These are phyloP conservation scores for Himantopus leucocephalus DNA, from an alignment of 2,113 vertebrate genomes.

Conservation along the genomic window DNA sequence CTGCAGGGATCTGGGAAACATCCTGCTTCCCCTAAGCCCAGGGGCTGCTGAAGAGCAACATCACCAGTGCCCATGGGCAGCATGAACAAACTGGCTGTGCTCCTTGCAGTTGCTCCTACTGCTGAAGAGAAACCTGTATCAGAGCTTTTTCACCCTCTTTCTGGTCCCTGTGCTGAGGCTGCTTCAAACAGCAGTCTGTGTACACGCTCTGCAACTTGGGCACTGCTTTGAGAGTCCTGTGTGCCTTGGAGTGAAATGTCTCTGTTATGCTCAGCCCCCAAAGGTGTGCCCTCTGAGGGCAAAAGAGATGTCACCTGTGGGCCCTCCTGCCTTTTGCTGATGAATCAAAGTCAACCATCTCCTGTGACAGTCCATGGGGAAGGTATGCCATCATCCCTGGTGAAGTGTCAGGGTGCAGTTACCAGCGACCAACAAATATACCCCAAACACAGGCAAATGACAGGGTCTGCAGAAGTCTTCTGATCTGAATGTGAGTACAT, in stretches of 20 bases:
- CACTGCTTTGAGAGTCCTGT: background rate
- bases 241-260: background rate
- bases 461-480: background rate
- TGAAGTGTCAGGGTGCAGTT: fast-evolving
- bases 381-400: fast-evolving
- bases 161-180: background rate
- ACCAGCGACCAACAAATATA: background rate
- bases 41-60: background rate
- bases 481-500: background rate
- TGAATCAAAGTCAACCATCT: background rate
- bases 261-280: background rate
- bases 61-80: background rate
- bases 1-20: background rate
- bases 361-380: background rate
- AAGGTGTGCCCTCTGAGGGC: background rate
- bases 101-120: background rate
- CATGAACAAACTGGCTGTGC: background rate
- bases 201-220: fast-evolving
- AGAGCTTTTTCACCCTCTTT: background rate
- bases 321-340: background rate
- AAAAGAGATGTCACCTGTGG: background rate
- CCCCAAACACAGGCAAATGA: background rate
- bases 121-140: background rate
- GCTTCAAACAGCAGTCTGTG: background rate
- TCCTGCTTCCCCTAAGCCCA: background rate